Conservation (phyloP, 1,140 invertebrate genomes). For the Cyphomyrmex costatus region DNA sequence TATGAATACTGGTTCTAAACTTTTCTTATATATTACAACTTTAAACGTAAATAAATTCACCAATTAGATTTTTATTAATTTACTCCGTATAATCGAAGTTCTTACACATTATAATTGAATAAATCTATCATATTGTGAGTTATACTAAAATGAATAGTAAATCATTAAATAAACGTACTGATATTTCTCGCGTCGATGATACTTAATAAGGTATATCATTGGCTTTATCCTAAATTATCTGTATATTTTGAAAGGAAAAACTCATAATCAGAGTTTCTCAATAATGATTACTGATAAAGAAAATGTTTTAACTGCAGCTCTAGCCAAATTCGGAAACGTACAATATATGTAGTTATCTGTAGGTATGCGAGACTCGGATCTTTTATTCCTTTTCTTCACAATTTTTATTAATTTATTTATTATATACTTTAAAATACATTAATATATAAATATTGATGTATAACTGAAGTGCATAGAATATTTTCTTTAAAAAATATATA, state of each 20-base stretch:
- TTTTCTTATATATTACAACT: not conserved
- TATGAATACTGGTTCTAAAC: not conserved
- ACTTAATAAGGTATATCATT: no score
- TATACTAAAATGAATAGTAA: not conserved
- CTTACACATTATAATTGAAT: not conserved
- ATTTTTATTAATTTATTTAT: not conserved
- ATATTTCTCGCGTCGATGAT: not conserved
- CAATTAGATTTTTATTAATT: conserved; percentile 3
- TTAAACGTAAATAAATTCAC: not conserved
- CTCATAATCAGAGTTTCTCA: not conserved
- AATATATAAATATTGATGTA: not conserved
- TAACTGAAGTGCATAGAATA: not conserved
- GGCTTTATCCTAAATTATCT: not conserved
- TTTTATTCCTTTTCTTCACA: no score
- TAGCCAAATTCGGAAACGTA: no score
- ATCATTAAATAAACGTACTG: not conserved
- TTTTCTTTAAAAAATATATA: not conserved
- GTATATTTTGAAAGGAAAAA: not conserved
- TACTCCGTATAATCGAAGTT: not conserved
- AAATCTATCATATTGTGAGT: not conserved
- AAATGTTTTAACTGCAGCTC: no score
- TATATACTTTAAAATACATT: conserved; percentile 17
- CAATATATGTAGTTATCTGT: no score
- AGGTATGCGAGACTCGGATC: no score
- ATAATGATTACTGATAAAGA: not conserved